Conservation (phyloP, 2,797 vertebrate species). For the Smutsia temminckii region DNA sequence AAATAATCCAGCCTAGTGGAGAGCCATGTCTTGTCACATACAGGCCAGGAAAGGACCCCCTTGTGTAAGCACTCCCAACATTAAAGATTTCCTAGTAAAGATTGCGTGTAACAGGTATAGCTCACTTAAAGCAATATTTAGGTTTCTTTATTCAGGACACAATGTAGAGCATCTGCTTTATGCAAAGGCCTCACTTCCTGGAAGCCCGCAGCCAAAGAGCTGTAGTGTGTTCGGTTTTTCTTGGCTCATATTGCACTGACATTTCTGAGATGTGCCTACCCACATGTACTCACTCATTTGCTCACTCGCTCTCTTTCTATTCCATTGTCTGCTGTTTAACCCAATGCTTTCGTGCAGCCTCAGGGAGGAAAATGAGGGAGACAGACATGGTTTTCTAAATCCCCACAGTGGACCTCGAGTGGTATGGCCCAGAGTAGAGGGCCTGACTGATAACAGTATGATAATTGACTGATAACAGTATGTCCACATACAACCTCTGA, state of each 20-base stretch:
- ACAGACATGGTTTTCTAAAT: background rate
- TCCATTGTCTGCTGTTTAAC: background rate
- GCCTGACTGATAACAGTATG: no score
- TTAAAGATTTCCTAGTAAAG: background rate
- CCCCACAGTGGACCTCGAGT: background rate
- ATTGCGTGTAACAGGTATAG: background rate
- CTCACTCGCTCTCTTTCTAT: background rate
- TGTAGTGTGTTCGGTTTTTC: background rate
- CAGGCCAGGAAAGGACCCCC: background rate
- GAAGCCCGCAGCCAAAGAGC: background rate
- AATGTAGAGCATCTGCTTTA: background rate
- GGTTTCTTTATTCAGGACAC: background rate
- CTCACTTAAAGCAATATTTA: conserved; percentile 12
- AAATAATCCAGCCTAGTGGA: background rate
- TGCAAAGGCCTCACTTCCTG: background rate
- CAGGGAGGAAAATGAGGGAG: background rate
- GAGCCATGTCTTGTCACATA: background rate
- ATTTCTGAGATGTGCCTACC: background rate
- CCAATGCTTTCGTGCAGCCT: background rate
- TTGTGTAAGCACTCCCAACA: background rate
- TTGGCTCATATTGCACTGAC: background rate
- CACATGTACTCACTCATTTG: background rate
- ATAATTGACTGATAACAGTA: background rate
- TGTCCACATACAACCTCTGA: background rate
- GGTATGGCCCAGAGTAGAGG: background rate